Evolutionary conservation across 2,888 invertebrate genomes (phyloP), one percentile per base, ranked within the genome.

Genomic region (Nemotelus nigrinus): DNA sequence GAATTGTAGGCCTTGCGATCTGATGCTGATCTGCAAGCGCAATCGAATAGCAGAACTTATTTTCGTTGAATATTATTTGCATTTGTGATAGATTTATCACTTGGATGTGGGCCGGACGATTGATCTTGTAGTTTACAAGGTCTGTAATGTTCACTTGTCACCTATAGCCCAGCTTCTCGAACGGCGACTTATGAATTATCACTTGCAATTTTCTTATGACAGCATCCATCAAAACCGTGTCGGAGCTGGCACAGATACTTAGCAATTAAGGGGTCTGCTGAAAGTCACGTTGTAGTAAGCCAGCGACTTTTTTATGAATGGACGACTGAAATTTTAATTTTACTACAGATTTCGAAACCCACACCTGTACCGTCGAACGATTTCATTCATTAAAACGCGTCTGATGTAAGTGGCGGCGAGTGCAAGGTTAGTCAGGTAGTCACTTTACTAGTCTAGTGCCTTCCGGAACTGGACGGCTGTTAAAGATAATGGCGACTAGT

Each of bases 111-210:
- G 70, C 70, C 55, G 70, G 41, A 4, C 25, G 53, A 70, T 70
- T 70, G 70, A 70, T 70, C 70, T 70, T 70, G 70, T 55, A 55
- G 70, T 70, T 70, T 70, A 70, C 70, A 70, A 70, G 70, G 70
- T 70, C 70, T 70, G 43, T 70, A 70, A 55, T 70, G 70, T 70
- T 70, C 70, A 70, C 70, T 70, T 70, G 70, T 70, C 70, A 70
- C 53, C 70, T 70, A 7, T 47, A 47, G 70, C 41, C n/a, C 70
- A 70, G 39, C 39, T 70, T 55, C 8, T 70, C 41, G 53, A 55
- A n/a, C 7, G 70, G 70, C n/a, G 55, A 55, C 70, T 43, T 55
- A 70, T 70, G 70, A 70, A 70, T 55, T 55, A 70, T 70, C 70
- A 39, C 41, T 43, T 70, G 70, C 70, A 70, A 70, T 70, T 53